Percentiles rank a stretch among this genome's conserved stretches.
Evolutionary conservation across 2,888 invertebrate species (phyloP).

Genomic region (Dicroscelio sp.): DNA sequence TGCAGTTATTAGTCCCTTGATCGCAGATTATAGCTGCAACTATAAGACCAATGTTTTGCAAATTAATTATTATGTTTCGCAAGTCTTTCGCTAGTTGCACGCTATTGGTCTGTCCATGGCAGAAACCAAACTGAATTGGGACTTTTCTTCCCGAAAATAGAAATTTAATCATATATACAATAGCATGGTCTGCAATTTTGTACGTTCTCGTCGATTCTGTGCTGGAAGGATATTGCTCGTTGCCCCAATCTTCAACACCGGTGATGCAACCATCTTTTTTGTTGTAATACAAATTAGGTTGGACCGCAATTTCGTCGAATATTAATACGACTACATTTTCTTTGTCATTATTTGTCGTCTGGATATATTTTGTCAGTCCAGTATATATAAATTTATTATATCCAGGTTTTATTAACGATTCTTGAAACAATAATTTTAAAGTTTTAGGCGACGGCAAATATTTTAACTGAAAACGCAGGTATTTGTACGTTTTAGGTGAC

Average conservation of each 20-base stretch:
- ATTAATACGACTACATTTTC: conserved; percentile 12
- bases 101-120: conserved; percentile 1
- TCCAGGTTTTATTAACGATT: conserved; percentile 18
- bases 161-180: conserved; percentile 23
- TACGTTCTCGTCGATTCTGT: conserved; percentile 18
- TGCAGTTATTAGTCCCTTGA: too few relatives aligned
- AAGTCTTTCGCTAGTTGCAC: too few relatives aligned
- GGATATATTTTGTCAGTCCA: conserved; percentile 4
- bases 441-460: conserved; percentile 14
- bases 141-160: neutral
- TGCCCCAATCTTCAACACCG: conserved; percentile 40
- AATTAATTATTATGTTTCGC: too few relatives aligned
- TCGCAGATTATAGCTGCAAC: too few relatives aligned
- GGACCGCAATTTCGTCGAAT: conserved; percentile 32
- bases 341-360: neutral
- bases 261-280: conserved; percentile 20
- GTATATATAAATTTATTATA: conserved; percentile 30
- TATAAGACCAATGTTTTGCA: too few relatives aligned
- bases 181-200: conserved; percentile 35
- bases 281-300: conserved; percentile 27
- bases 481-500: neutral
- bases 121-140: conserved; percentile 19
- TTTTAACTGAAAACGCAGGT: conserved; percentile 1
- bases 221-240: neutral
- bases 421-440: conserved; percentile 12